Evolutionary conservation across 2,113 vertebrate genomes (phyloP).

Genomic region (Hippocampus abdominalis): DNA sequence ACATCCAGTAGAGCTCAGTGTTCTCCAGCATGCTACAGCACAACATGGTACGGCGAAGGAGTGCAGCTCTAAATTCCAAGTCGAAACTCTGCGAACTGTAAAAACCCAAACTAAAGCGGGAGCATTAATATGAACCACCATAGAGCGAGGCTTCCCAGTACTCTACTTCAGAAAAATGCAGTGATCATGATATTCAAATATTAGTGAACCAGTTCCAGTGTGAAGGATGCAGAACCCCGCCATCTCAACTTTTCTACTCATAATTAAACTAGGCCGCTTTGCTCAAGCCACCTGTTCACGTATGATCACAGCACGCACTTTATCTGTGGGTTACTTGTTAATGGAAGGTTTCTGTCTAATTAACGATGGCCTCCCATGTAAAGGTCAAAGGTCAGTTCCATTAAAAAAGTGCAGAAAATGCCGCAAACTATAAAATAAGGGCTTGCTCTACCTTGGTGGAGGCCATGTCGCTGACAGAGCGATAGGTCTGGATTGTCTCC

Average conservation of each 20-base stretch:
- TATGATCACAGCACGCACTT: neutral
- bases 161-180: neutral
- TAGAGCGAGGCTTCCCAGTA: neutral
- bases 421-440: neutral
- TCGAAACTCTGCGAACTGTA: neutral
- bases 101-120: neutral
- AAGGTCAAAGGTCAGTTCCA: neutral
- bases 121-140: no score
- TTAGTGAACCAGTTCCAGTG: neutral
- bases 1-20: no score
- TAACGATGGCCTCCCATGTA: neutral
- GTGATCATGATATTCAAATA: neutral
- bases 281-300: neutral
- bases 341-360: neutral
- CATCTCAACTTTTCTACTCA: neutral
- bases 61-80: neutral
- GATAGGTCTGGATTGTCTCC: slow-evolving; percentile 97
- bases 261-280: neutral
- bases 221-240: neutral
- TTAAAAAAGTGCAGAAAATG: neutral
- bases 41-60: neutral
- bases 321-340: neutral
- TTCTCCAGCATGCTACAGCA: no score
- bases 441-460: slow-evolving; percentile 89
- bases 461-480: slow-evolving; percentile 98